Base-by-base conservation (phyloP, 2,797 vertebrate genomes). In the Alectoris magna region DNA sequence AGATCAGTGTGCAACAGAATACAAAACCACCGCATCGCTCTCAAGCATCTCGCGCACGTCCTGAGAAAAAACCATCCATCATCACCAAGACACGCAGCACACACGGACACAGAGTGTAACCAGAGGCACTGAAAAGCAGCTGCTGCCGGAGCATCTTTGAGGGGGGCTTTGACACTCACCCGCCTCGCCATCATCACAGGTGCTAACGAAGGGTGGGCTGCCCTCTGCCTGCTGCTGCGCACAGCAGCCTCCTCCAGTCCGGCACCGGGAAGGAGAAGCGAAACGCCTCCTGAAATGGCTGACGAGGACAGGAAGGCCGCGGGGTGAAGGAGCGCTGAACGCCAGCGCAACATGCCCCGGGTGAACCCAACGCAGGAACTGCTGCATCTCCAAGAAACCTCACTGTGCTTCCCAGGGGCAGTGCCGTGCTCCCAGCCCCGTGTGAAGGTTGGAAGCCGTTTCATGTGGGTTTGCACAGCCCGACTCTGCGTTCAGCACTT, bases 161-260 rank as follows among this genome's bases (percentile, higher is more conserved):
- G 9, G 14, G 49, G 15, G 29, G 17, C 53, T 55, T 9, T 29
- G 53, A 31, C 53, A 55, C 53, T 55, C 53, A 7, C n/a, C 38
- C 24, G 12, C 23, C 31, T 1, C 6, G 0, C 11, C 56, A 0
- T 46, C 62, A 3, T 0, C 3, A 2, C 2, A 58, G 51, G 39
- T 26, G 70, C 84, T 2, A 41, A 71, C 0, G 13, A 89, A 87
- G 86, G 70, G 34, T 26, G 60, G 78, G 81, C 90, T 96, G 94
- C 81, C 92, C 92, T 92, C 96, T 92, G 23, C 84, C 93, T 95
- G 93, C 78, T 87, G 34, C 24, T 49, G 36, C 75, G 85, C 2
- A 13, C 58, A 4, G 77, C 31, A 87, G 59, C 44, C 38, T 84
- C 19, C 17, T 22, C 7, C 4, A 71, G 34, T 2, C 66, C 41